Evolutionary conservation across 2,797 vertebrate genomes (phyloP).

Genomic region (Ptychadena robeensis): DNA sequence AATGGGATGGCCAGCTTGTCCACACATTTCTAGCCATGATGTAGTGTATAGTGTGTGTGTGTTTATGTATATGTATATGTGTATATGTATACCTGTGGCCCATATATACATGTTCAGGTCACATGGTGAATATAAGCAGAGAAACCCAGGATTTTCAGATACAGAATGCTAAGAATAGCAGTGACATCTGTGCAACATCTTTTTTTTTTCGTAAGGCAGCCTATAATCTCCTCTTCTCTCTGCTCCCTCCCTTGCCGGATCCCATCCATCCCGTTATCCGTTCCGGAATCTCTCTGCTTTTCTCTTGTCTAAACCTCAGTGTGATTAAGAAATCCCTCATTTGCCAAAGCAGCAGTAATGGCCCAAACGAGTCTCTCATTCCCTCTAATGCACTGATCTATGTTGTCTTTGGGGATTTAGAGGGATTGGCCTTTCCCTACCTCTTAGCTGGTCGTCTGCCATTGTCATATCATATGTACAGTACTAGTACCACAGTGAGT

Average conservation of each 20-base stretch:
- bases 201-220: conserved; percentile 3
- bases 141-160: conserved; percentile 24
- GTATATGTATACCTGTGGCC: not conserved
- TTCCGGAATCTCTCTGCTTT: conserved; percentile 8
- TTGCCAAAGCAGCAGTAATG: conserved; percentile 49
- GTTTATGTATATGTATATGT: no score
- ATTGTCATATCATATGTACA: not conserved
- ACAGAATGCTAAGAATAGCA: conserved; percentile 36
- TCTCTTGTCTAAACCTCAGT: conserved; percentile 45
- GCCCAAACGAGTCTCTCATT: conserved; percentile 28
- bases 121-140: not conserved
- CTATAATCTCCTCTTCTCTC: conserved; percentile 10
- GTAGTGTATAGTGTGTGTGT: no score
- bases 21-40: no score
- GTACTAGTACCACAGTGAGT: not conserved
- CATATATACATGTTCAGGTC: not conserved
- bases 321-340: conserved; percentile 56
- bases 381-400: conserved; percentile 48
- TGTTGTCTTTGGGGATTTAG: conserved; percentile 19
- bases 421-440: conserved; percentile 44
- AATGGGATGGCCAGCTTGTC: no score
- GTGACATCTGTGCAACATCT: conserved; percentile 48
- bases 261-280: conserved; percentile 32
- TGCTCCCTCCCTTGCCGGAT: not conserved
- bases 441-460: not conserved